phyloP scores from a whole-genome alignment of 2,797 vertebrate genomes.

The Rhincodon typus region DNA sequence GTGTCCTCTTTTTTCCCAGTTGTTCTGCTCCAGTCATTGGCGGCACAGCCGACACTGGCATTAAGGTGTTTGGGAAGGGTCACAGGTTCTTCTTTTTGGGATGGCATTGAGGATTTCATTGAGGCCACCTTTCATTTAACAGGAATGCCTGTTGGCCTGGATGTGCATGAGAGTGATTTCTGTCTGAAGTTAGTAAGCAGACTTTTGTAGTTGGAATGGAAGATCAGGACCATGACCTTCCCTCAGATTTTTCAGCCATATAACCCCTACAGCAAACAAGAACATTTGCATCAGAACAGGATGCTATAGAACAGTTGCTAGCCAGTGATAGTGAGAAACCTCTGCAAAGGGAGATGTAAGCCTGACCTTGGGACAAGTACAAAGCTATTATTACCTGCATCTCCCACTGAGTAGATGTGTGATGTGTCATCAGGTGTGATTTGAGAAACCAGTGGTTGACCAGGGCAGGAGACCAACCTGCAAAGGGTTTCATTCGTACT shows the following conservation, averaged over 20 bases:
- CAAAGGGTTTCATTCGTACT: neutral
- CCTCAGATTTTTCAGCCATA: neutral
- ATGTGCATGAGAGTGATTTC: neutral
- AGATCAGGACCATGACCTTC: neutral
- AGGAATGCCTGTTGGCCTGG: too few relatives aligned
- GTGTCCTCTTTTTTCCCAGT: neutral
- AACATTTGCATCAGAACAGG: neutral
- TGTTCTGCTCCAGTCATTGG: neutral
- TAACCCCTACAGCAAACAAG: neutral
- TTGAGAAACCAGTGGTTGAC: neutral
- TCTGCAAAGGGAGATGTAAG: neutral
- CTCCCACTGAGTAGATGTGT: conserved; percentile 3
- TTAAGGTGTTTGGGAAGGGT: neutral
- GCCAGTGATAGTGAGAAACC: neutral
- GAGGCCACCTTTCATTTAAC: too few relatives aligned
- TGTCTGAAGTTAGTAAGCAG: neutral
- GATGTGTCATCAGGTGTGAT: neutral
- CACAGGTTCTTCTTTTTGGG: neutral
- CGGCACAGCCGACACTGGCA: neutral
- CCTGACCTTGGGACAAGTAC: conserved; percentile 23
- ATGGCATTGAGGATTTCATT: neutral
- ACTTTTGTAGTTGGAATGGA: neutral
- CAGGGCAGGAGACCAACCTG: neutral
- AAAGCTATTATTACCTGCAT: conserved; percentile 6
- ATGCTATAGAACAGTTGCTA: neutral